phyloP scores from a whole-genome alignment of 2,797 vertebrate species.

The Synaphobranchus kaupii region DNA sequence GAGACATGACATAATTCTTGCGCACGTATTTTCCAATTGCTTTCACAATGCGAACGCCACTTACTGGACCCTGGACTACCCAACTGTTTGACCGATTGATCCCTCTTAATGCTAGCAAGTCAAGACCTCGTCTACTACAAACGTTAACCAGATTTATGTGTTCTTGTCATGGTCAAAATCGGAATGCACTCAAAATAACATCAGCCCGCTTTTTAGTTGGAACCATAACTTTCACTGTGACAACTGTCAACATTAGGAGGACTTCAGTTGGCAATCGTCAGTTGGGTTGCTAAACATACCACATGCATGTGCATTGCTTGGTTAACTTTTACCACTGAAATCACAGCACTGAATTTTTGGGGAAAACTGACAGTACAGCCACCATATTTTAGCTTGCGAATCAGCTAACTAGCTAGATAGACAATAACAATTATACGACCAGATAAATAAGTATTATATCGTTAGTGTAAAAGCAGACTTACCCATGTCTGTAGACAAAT shows the following conservation, averaged over 20 bases:
- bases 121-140: neutral
- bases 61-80: neutral
- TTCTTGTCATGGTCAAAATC: neutral
- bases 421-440: neutral
- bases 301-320: neutral
- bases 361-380: neutral
- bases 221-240: neutral
- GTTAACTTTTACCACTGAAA: neutral
- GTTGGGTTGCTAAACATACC: neutral
- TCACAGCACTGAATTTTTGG: neutral
- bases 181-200: neutral
- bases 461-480: neutral
- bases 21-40: neutral
- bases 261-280: neutral
- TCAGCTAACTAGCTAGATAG: neutral
- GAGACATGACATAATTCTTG: neutral
- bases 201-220: neutral
- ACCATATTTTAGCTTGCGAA: neutral
- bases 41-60: neutral
- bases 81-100: neutral
- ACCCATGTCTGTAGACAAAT: slow-evolving; percentile 28
- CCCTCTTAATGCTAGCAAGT: neutral
- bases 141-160: neutral
- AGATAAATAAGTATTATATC: neutral
- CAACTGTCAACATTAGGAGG: neutral